phyloP scores from a whole-genome alignment of 1,140 invertebrate species.

The Wasmannia auropunctata region DNA sequence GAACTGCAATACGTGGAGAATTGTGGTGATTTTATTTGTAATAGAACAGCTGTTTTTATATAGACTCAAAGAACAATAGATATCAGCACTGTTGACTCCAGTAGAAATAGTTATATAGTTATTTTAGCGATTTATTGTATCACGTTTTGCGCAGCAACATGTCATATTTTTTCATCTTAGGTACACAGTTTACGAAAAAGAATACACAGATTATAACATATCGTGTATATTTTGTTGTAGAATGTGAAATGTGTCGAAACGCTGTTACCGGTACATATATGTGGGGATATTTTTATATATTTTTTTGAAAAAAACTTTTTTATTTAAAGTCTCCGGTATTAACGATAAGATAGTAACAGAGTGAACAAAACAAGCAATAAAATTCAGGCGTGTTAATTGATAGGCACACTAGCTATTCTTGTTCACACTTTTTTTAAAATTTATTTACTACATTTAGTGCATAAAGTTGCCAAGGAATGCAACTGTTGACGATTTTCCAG shows the following conservation, averaged over 20 bases:
- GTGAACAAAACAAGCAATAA: neutral
- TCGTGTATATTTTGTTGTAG: neutral
- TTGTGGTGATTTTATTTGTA: neutral
- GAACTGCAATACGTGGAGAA: no score
- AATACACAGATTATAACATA: neutral
- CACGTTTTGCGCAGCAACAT: slow-evolving; percentile 8
- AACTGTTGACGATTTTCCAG: slow-evolving; percentile 29
- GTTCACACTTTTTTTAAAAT: neutral
- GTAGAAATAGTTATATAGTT: neutral
- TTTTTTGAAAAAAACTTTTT: neutral
- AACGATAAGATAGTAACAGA: neutral
- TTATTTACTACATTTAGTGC: neutral
- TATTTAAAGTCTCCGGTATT: neutral
- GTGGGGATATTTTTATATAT: neutral
- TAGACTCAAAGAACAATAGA: neutral
- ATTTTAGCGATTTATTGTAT: slow-evolving; percentile 7
- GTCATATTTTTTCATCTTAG: slow-evolving; percentile 18
- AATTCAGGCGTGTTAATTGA: neutral
- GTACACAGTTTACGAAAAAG: neutral
- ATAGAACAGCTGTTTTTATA: no score
- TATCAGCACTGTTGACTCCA: neutral
- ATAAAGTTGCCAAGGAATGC: neutral
- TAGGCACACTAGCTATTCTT: neutral
- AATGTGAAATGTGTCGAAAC: slow-evolving; percentile 2
- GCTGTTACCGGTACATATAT: neutral